These are phyloP conservation scores for Rhinogobio ventralis DNA, from an alignment of 2,797 vertebrate genomes.

Conservation along the genomic window DNA sequence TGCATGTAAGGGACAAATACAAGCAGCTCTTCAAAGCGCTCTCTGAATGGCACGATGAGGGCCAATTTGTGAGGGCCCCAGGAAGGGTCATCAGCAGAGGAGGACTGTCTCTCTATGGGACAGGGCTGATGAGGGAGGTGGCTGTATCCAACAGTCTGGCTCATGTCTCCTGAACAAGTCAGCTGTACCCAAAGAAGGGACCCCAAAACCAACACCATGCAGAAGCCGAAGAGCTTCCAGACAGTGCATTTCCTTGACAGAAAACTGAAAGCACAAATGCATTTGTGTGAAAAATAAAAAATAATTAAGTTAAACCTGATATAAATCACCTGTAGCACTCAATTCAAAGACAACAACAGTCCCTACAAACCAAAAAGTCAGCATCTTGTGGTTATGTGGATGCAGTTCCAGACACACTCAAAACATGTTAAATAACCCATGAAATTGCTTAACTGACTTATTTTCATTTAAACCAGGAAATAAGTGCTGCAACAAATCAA, in stretches of 20 bases:
- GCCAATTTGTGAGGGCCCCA: slow-evolving; percentile 94
- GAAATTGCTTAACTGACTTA: too few relatives aligned
- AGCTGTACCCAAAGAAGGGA: slow-evolving; percentile 95
- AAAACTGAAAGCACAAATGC: slow-evolving; percentile 68
- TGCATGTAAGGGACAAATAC: slow-evolving; percentile 95
- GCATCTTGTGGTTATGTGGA: neutral
- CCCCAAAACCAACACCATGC: slow-evolving; percentile 84
- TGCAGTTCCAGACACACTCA: neutral
- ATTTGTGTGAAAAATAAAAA: neutral
- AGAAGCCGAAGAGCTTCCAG: slow-evolving; percentile 89
- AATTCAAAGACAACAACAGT: neutral
- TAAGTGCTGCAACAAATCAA: neutral
- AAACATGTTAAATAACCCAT: neutral
- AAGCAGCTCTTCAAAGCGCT: slow-evolving; percentile 96
- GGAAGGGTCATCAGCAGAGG: slow-evolving; percentile 74
- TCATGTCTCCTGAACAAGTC: slow-evolving; percentile 87
- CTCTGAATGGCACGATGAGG: slow-evolving; percentile 91
- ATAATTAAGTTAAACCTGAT: neutral
- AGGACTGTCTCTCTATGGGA: slow-evolving; percentile 64
- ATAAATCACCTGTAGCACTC: neutral
- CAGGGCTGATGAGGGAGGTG: slow-evolving; percentile 75
- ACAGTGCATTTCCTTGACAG: slow-evolving; percentile 81
- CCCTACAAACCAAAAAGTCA: neutral
- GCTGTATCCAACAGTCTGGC: slow-evolving; percentile 48
- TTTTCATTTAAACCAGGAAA: neutral